Base-by-base conservation (phyloP, 1,140 invertebrate species). In the Calephelis virginiensis region DNA sequence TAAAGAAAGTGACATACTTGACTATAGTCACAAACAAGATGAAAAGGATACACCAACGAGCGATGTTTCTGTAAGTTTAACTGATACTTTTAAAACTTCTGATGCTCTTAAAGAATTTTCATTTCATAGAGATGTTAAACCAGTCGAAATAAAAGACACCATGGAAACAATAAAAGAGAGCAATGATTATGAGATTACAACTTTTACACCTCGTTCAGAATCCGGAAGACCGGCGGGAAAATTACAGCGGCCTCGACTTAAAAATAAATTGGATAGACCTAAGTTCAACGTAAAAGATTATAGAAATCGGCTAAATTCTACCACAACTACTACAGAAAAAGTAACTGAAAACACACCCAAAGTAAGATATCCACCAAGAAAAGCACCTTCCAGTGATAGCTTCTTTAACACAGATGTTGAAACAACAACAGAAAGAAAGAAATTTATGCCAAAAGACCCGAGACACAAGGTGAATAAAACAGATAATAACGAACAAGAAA, bases 251-350 rank as follows among this genome's bases (percentile, higher is more conserved):
- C 82, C 86, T 7, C 83, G 85, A 73, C 64, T 84, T 7, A 86
- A 84, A 50, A 90, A 84, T 59, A 92, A 92, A 77, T 86, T 82
- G 43, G 92, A 92, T 45, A 75, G 93, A 61, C 93, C 93, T 8
- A 83, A 91, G 78, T 94, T 94, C 71, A 94, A 92, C 71, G 92
- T 94, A 7, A 93, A 94, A 82, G 93, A 94, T 75, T 93, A 93
- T 63, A 91, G 92, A 75, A 91, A 78, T 63, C 75, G 91, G 63
- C 68, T 92, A 12, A 93, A 86, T 77, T 91, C 91, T 6, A 92
- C 93, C 9, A 93, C 93, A 13, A 92, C 91, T 47, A 90, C 92
- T 11, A 91, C 92, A 45, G 85, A 92, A 67, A 91, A 90, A 71
- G 69, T 90, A 6, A 70, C 72, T 6, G 87, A 92, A 68, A 78